Conservation (phyloP, 2,797 vertebrate species). For the Sebastes nivosus region DNA sequence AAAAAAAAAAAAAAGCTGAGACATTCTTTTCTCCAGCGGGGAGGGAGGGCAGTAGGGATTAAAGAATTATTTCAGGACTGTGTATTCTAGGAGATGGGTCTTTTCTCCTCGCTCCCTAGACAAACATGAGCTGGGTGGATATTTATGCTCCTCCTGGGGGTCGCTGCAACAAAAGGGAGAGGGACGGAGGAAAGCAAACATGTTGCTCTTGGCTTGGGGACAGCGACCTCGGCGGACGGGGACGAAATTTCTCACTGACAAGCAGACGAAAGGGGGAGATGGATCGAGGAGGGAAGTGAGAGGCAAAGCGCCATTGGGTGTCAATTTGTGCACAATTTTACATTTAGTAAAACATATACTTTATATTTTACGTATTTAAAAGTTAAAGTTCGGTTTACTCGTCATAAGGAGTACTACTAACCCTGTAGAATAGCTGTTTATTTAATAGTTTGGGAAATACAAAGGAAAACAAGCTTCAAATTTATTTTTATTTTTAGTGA, state of each 20-base stretch:
- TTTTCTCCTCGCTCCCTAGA: conserved; percentile 77
- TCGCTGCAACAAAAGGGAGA: conserved; percentile 82
- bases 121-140: conserved; percentile 80
- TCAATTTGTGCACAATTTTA: neutral
- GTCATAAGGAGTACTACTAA: neutral
- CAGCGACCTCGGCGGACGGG: conserved; percentile 31
- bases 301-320: conserved; percentile 3
- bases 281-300: conserved; percentile 14
- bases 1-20: conserved; percentile 54
- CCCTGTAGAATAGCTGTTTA: neutral
- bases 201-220: conserved; percentile 82
- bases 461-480: too few species aligned
- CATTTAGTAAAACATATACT: neutral
- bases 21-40: conserved; percentile 67
- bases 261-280: conserved; percentile 30
- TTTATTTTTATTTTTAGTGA: too few species aligned
- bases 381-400: neutral
- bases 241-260: conserved; percentile 57
- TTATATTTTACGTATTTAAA: too few species aligned
- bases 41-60: conserved; percentile 65
- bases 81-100: conserved; percentile 83
- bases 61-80: conserved; percentile 81
- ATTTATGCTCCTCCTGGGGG: conserved; percentile 83
- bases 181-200: conserved; percentile 78
- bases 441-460: too few species aligned